Conservation (phyloP, 2,797 vertebrate genomes). For the Microctenopoma steveboyesi region DNA sequence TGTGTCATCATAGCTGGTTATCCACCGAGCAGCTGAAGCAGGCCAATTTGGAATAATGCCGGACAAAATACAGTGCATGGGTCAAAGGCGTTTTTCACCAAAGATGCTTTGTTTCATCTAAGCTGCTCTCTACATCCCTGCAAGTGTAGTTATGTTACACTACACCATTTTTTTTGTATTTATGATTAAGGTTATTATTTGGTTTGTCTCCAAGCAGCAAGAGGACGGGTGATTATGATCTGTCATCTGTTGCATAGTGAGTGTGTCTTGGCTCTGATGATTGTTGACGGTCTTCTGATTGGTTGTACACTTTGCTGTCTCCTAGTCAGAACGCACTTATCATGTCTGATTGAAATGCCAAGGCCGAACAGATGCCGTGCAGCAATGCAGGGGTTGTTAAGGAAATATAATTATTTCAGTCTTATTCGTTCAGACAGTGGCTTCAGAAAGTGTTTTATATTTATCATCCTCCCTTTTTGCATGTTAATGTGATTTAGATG, state of each 20-base stretch:
- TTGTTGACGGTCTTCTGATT: slow-evolving; percentile 39
- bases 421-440: slow-evolving; percentile 8
- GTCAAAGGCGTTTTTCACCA: slow-evolving; percentile 1
- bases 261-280: slow-evolving; percentile 25
- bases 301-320: slow-evolving; percentile 20
- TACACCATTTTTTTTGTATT: slow-evolving; percentile 23
- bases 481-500: no score
- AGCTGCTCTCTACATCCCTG: no score
- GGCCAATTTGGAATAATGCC: slow-evolving; percentile 6
- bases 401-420: slow-evolving; percentile 44
- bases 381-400: slow-evolving; percentile 23
- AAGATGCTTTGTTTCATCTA: not conserved
- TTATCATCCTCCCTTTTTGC: no score
- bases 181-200: slow-evolving; percentile 43
- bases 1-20: slow-evolving; percentile 2
- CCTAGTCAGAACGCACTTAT: slow-evolving; percentile 29
- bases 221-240: slow-evolving; percentile 26
- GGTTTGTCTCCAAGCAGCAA: slow-evolving; percentile 34
- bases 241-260: slow-evolving; percentile 33
- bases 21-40: not conserved
- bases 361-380: slow-evolving; percentile 10
- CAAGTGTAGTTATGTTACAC: slow-evolving; percentile 14
- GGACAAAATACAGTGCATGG: slow-evolving; percentile 6
- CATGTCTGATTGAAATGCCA: slow-evolving; percentile 45
- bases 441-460: no score